Conservation (phyloP, 2,888 invertebrate genomes). For the Lingula anatina region DNA sequence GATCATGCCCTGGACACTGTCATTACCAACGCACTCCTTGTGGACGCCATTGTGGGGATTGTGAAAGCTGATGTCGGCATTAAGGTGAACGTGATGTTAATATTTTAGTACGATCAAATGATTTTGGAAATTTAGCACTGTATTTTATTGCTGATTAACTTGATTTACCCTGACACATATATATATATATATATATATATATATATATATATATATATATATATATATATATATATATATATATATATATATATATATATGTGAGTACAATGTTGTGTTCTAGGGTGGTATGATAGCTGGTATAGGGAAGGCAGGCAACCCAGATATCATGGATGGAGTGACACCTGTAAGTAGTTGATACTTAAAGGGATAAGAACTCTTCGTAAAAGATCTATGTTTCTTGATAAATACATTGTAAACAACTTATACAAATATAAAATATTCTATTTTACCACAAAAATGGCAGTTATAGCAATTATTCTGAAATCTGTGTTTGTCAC, state of each 20-base stretch:
- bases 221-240: too few species aligned
- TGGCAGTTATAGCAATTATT: too few species aligned
- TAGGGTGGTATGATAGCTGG: conserved; percentile 39
- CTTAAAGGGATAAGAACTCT: not conserved
- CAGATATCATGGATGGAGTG: conserved; percentile 45
- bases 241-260: too few species aligned
- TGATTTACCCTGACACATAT: too few species aligned
- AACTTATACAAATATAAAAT: too few species aligned
- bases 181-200: not conserved
- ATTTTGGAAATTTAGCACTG: too few species aligned
- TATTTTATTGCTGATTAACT: too few species aligned
- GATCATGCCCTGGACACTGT: conserved; percentile 38
- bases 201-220: too few species aligned
- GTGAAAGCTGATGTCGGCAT: conserved; percentile 49
- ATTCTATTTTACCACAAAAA: too few species aligned
- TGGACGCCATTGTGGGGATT: conserved; percentile 44
- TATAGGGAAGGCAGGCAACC: conserved; percentile 49
- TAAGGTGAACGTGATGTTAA: conserved; percentile 24
- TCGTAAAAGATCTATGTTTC: too few species aligned
- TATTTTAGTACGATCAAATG: not conserved
- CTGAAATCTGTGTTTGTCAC: too few species aligned
- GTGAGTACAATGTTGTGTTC: conserved; percentile 5
- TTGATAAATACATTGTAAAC: too few species aligned
- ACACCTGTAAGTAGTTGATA: conserved; percentile 18
- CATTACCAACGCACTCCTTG: conserved; percentile 44